Percentiles rank a stretch among this genome's conserved stretches.
phyloP scores from a whole-genome alignment of 2,888 invertebrate genomes.

The Tridacna gigas region DNA sequence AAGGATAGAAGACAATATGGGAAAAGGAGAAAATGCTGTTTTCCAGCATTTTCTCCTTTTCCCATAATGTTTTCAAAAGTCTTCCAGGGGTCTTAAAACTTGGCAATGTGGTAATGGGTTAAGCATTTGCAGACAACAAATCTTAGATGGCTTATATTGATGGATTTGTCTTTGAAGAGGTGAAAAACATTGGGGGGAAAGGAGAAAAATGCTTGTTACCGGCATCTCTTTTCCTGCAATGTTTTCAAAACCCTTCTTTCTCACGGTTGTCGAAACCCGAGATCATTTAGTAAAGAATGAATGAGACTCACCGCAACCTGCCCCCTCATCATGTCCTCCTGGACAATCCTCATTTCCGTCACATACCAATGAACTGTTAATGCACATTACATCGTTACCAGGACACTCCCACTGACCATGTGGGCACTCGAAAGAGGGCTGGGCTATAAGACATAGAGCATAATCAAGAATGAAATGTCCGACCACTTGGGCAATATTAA shows the following conservation, averaged over 20 bases:
- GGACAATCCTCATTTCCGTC: slow-evolving; percentile 95
- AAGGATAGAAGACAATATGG: too few relatives aligned
- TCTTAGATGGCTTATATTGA: too few relatives aligned
- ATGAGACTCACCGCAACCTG: slow-evolving; percentile 89
- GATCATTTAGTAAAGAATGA: background rate
- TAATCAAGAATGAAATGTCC: too few relatives aligned
- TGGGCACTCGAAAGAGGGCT: slow-evolving; percentile 81
- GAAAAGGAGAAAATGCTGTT: too few relatives aligned
- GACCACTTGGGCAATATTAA: too few relatives aligned
- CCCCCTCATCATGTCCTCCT: slow-evolving; percentile 94
- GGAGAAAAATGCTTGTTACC: background rate
- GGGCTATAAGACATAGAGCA: slow-evolving; percentile 60
- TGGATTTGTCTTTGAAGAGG: background rate
- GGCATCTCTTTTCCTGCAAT: background rate
- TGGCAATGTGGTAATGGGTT: too few relatives aligned
- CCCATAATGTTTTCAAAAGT: too few relatives aligned
- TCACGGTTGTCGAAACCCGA: background rate
- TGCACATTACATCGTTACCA: slow-evolving; percentile 87
- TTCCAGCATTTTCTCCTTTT: too few relatives aligned
- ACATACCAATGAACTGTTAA: slow-evolving; percentile 90
- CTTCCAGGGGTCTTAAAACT: too few relatives aligned
- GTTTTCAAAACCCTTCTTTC: background rate
- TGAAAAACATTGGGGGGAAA: background rate
- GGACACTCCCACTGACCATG: slow-evolving; percentile 93
- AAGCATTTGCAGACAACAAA: too few relatives aligned